These are phyloP conservation scores for Danaus chrysippus DNA, from an alignment of 2,888 invertebrate species.

Conservation along the genomic window DNA sequence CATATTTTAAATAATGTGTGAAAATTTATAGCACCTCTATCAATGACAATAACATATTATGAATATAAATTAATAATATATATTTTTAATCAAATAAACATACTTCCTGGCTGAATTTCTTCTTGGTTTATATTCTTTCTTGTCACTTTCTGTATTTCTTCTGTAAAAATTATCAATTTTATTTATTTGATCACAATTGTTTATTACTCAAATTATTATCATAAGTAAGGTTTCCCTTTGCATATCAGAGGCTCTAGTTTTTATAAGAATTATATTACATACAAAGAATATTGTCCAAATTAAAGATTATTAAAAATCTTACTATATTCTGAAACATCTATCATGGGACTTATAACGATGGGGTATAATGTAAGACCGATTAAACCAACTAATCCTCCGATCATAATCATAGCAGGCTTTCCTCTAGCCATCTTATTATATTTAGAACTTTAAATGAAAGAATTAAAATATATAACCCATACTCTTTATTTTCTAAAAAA, in stretches of 20 bases:
- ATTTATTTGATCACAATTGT: no score
- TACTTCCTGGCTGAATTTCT: slow-evolving; percentile 81
- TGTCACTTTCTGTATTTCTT: slow-evolving; percentile 71
- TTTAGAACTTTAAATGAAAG: slow-evolving; percentile 19
- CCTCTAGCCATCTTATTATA: slow-evolving; percentile 44
- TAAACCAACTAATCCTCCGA: slow-evolving; percentile 76
- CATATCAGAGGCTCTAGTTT: no score
- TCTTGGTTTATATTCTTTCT: slow-evolving; percentile 77
- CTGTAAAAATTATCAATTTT: slow-evolving; percentile 49
- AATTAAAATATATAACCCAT: neutral
- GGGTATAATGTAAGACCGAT: slow-evolving; percentile 79
- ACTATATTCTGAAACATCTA: slow-evolving; percentile 82
- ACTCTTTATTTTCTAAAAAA: slow-evolving; percentile 8
- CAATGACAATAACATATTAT: neutral
- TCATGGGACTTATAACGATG: slow-evolving; percentile 80
- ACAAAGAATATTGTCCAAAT: neutral
- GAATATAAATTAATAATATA: neutral
- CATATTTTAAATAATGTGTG: neutral
- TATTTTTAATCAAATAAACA: slow-evolving; percentile 40
- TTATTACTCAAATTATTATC: no score
- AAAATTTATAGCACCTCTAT: neutral
- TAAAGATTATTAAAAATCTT: slow-evolving; percentile 36
- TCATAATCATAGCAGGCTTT: slow-evolving; percentile 74
- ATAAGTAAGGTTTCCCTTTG: no score
- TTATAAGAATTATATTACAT: neutral